Conservation (phyloP, 1,140 invertebrate species). For the Macrosteles quadrilineatus region DNA sequence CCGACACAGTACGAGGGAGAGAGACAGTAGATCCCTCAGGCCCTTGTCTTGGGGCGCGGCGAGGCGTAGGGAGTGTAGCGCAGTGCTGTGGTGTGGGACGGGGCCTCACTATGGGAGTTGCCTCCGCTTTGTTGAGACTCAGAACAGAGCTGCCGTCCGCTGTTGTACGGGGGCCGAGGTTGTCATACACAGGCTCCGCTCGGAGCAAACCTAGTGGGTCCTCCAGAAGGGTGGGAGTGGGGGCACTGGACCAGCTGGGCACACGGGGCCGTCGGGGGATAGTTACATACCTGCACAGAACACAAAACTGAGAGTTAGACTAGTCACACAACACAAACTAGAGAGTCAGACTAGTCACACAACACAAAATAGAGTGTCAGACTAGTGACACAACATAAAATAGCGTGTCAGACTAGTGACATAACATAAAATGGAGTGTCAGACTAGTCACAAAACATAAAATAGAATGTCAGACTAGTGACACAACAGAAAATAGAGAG, state of each 20-base stretch:
- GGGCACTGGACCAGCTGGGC: slow-evolving; percentile 73
- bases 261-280: slow-evolving; percentile 79
- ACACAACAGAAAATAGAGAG: too few relatives aligned
- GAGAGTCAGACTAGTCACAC: too few relatives aligned
- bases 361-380: too few relatives aligned
- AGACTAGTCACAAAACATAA: too few relatives aligned
- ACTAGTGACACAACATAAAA: too few relatives aligned
- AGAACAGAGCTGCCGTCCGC: slow-evolving; percentile 79
- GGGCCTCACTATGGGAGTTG: slow-evolving; percentile 47
- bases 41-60: slow-evolving; percentile 46
- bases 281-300: slow-evolving; percentile 71
- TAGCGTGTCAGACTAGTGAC: too few relatives aligned
- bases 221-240: slow-evolving; percentile 52
- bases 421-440: too few relatives aligned
- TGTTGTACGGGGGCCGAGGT: slow-evolving; percentile 78
- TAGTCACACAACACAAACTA: too few relatives aligned
- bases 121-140: slow-evolving; percentile 65
- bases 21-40: slow-evolving; percentile 31
- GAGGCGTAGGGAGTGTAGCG: slow-evolving; percentile 48
- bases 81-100: slow-evolving; percentile 56
- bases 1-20: slow-evolving; percentile 27
- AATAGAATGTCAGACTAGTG: too few relatives aligned
- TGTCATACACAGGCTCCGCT: slow-evolving; percentile 80
- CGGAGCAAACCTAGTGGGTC: slow-evolving; percentile 44
- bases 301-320: too few relatives aligned